phyloP scores from a whole-genome alignment of 2,888 invertebrate genomes.

The Xylophagus ater region DNA sequence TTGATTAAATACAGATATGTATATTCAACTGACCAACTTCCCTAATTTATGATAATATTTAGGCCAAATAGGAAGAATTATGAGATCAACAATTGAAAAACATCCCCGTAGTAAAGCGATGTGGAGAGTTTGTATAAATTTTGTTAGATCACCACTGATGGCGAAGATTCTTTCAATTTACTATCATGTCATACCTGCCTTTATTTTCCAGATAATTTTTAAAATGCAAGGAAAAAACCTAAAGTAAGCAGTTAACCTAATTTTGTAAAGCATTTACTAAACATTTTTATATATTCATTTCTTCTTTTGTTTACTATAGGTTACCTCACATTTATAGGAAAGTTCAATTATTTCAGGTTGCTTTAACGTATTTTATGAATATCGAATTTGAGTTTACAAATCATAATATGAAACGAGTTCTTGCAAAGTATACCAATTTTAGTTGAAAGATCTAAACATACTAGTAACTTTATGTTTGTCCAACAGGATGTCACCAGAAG shows the following conservation, averaged over 20 bases:
- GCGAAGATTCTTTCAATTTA: slow-evolving; percentile 18
- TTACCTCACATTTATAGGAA: slow-evolving; percentile 20
- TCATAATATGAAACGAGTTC: slow-evolving; percentile 19
- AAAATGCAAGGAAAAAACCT: slow-evolving; percentile 12
- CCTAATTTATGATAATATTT: too few species aligned
- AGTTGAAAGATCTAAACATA: neutral
- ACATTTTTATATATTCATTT: neutral
- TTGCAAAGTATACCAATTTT: slow-evolving; percentile 12
- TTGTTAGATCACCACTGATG: too few species aligned
- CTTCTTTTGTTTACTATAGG: slow-evolving; percentile 13
- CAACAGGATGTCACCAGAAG: slow-evolving; percentile 19
- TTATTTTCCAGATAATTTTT: slow-evolving; percentile 16
- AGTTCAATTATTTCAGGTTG: slow-evolving; percentile 18
- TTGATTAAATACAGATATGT: too few species aligned
- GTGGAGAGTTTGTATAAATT: too few species aligned
- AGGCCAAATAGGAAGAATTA: too few species aligned
- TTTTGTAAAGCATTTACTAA: neutral
- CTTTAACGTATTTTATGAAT: slow-evolving; percentile 20
- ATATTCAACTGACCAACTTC: too few species aligned
- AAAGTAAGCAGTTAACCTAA: slow-evolving; percentile 2
- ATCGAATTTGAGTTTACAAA: slow-evolving; percentile 19
- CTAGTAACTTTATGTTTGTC: neutral
- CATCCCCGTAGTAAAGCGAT: too few species aligned
- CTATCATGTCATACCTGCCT: slow-evolving; percentile 22
- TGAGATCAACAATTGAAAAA: too few species aligned